These are phyloP conservation scores for Caenorhabditis sp. DNA, from an alignment of 2,888 invertebrate species.

Conservation along the genomic window DNA sequence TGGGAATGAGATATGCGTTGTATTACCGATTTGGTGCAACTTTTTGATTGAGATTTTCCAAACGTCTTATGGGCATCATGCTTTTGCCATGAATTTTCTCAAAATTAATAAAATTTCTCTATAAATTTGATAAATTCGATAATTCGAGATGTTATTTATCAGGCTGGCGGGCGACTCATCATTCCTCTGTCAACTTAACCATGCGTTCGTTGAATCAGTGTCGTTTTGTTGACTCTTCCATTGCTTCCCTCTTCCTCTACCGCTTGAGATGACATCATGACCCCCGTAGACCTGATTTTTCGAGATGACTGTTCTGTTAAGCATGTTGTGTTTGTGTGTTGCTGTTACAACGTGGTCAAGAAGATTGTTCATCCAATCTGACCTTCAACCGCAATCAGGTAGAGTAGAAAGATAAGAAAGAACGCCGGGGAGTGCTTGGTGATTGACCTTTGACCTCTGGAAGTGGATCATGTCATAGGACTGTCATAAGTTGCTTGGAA, in stretches of 20 bases:
- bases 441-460: background rate
- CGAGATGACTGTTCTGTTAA: slow-evolving; percentile 22
- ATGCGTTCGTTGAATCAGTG: slow-evolving; percentile 15
- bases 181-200: too few relatives aligned
- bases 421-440: background rate
- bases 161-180: too few relatives aligned
- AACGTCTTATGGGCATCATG: too few relatives aligned
- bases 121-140: too few relatives aligned
- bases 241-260: slow-evolving; percentile 3
- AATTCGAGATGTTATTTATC: too few relatives aligned
- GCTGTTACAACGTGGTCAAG: slow-evolving; percentile 33
- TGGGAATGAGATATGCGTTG: background rate
- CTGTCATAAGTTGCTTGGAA: too few relatives aligned
- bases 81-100: too few relatives aligned
- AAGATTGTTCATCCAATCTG: slow-evolving; percentile 39
- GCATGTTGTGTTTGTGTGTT: slow-evolving; percentile 21
- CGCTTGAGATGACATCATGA: slow-evolving; percentile 27
- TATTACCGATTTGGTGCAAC: background rate
- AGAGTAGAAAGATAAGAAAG: slow-evolving; percentile 1
- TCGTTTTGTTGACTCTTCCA: slow-evolving; percentile 39
- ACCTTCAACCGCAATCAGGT: background rate
- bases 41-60: too few relatives aligned
- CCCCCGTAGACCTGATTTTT: slow-evolving; percentile 10
- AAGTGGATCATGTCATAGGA: too few relatives aligned
- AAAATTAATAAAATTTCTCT: too few relatives aligned